phyloP scores from a whole-genome alignment of 1,140 invertebrate species.

The Arctopsyche grandis region DNA sequence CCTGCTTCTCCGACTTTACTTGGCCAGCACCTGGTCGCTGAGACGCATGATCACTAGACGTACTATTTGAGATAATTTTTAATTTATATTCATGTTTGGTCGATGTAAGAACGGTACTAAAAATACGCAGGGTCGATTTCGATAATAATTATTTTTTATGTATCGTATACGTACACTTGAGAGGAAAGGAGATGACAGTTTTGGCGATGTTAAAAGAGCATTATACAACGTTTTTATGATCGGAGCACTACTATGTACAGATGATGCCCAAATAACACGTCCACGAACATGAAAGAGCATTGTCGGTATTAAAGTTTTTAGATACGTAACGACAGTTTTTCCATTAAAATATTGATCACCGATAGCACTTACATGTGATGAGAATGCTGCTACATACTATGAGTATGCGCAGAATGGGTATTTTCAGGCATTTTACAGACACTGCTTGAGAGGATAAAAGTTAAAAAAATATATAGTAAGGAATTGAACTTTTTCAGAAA shows the following conservation, averaged over 20 bases:
- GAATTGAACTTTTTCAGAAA: no score
- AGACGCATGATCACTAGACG: conserved; percentile 24
- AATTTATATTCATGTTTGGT: conserved; percentile 53
- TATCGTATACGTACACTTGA: not conserved
- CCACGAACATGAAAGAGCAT: no score
- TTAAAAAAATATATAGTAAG: no score
- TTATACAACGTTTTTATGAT: not conserved
- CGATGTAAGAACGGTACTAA: conserved; percentile 24
- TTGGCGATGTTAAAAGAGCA: not conserved
- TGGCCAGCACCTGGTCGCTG: conserved; percentile 14
- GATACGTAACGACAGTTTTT: no score
- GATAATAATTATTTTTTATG: conserved; percentile 19
- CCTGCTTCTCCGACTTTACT: not conserved
- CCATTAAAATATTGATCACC: no score
- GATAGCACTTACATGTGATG: no score
- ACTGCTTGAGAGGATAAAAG: no score
- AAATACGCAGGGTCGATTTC: conserved; percentile 28
- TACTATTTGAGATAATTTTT: conserved; percentile 54
- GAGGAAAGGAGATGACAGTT: not conserved
- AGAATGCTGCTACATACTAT: no score
- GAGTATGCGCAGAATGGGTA: no score
- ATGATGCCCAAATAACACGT: not conserved
- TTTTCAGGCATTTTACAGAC: no score
- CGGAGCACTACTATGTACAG: not conserved
- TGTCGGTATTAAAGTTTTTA: no score